Evolutionary conservation across 30 jellyfish, hydroid and myxozoan genomes (phyloP).

Genomic region (Cassiopea xamachana): DNA sequence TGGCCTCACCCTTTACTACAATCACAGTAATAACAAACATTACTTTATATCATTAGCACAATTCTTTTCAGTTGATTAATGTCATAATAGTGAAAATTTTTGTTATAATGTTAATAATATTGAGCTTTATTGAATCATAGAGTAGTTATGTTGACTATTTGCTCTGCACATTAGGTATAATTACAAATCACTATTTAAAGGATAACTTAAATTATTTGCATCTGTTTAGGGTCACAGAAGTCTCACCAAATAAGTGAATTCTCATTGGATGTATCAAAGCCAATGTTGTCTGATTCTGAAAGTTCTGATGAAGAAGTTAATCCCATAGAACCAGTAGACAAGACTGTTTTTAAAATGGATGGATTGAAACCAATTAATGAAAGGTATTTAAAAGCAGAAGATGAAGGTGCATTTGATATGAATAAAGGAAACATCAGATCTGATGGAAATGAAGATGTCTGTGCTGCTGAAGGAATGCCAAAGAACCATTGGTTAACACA

Average conservation of each 20-base stretch:
- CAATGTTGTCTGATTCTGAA: conserved; percentile 69
- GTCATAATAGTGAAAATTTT: too few relatives aligned
- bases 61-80: too few relatives aligned
- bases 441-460: not conserved
- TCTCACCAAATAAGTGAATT: not conserved
- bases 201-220: too few relatives aligned
- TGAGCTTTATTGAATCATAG: too few relatives aligned
- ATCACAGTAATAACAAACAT: too few relatives aligned
- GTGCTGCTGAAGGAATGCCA: not conserved
- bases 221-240: not conserved
- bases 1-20: too few relatives aligned
- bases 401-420: not conserved
- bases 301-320: conserved; percentile 76
- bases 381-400: not conserved
- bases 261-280: not conserved
- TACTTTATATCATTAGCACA: too few relatives aligned
- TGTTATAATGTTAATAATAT: too few relatives aligned
- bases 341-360: too few relatives aligned
- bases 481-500: not conserved
- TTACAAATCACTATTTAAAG: too few relatives aligned
- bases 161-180: too few relatives aligned
- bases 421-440: not conserved
- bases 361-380: not conserved
- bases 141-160: too few relatives aligned
- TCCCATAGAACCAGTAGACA: not conserved